Conservation (phyloP, 1,140 invertebrate species). For the Acromyrmex heyeri region DNA sequence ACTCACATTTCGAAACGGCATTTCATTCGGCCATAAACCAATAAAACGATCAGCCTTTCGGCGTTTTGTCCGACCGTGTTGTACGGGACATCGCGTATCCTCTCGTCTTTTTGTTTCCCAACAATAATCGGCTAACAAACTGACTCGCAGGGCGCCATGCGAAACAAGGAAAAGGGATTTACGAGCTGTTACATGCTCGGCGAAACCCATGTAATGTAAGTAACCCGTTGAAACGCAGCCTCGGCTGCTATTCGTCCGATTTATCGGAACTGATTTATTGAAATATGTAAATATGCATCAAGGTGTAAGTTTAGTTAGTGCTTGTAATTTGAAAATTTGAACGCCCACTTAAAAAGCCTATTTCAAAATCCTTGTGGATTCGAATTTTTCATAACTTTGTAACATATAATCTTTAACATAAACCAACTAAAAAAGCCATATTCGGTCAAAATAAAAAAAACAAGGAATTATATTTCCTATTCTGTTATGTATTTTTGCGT, state of each 20-base stretch:
- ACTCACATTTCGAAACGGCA: slow-evolving; percentile 21
- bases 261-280: slow-evolving; percentile 17
- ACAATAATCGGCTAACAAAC: slow-evolving; percentile 70
- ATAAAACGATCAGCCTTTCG: slow-evolving; percentile 77
- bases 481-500: too few species aligned
- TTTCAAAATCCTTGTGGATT: not conserved
- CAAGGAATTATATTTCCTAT: too few species aligned
- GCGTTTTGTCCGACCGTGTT: slow-evolving; percentile 60
- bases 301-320: not conserved
- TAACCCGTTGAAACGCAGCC: not conserved
- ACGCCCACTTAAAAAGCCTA: not conserved
- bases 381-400: not conserved
- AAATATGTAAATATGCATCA: not conserved
- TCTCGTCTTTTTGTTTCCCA: slow-evolving; percentile 25
- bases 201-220: slow-evolving; percentile 15
- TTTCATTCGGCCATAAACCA: slow-evolving; percentile 71
- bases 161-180: slow-evolving; percentile 71
- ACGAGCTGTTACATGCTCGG: slow-evolving; percentile 59
- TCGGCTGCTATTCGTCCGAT: slow-evolving; percentile 3
- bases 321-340: not conserved
- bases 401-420: not conserved
- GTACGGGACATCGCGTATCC: not conserved
- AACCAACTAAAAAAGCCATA: too few species aligned
- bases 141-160: slow-evolving; percentile 49
- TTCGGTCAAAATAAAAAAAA: too few species aligned